These are phyloP conservation scores for Helostoma temminkii DNA, from an alignment of 2,797 vertebrate genomes.

Conservation along the genomic window DNA sequence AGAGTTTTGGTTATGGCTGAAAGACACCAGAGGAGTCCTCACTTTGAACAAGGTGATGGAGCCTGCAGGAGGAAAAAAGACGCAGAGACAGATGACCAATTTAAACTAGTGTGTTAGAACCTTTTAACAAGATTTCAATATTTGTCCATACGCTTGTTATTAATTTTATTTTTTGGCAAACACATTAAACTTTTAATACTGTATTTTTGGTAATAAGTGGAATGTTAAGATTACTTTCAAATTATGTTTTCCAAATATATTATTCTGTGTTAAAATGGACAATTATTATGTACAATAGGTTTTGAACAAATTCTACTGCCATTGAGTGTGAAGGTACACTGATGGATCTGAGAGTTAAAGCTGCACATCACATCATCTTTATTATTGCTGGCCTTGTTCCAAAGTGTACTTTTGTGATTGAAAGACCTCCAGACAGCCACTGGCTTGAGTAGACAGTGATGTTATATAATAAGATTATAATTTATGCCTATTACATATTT, in stretches of 20 bases:
- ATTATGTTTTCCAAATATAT: too few relatives aligned
- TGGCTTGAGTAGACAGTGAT: not conserved
- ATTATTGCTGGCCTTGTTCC: too few relatives aligned
- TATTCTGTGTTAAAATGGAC: not conserved
- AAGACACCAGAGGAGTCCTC: slow-evolving; percentile 75
- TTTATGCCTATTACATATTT: too few relatives aligned
- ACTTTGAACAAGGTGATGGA: slow-evolving; percentile 77
- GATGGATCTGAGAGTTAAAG: not conserved
- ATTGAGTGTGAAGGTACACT: not conserved
- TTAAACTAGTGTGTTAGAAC: too few relatives aligned
- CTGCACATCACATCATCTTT: not conserved
- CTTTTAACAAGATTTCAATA: too few relatives aligned
- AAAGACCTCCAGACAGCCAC: not conserved
- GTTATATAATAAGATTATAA: too few relatives aligned
- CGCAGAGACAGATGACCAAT: slow-evolving; percentile 3
- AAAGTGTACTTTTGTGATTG: not conserved
- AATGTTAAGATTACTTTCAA: not conserved
- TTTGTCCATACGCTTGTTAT: too few relatives aligned
- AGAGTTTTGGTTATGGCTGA: slow-evolving; percentile 88
- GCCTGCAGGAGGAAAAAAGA: slow-evolving; percentile 67
- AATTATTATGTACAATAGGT: too few relatives aligned
- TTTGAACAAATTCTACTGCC: not conserved
- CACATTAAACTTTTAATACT: too few relatives aligned
- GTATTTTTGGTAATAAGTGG: not conserved
- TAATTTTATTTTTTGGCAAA: too few relatives aligned